These are phyloP conservation scores for Microplitis deprimator DNA, from an alignment of 2,888 invertebrate genomes.

Conservation along the genomic window DNA sequence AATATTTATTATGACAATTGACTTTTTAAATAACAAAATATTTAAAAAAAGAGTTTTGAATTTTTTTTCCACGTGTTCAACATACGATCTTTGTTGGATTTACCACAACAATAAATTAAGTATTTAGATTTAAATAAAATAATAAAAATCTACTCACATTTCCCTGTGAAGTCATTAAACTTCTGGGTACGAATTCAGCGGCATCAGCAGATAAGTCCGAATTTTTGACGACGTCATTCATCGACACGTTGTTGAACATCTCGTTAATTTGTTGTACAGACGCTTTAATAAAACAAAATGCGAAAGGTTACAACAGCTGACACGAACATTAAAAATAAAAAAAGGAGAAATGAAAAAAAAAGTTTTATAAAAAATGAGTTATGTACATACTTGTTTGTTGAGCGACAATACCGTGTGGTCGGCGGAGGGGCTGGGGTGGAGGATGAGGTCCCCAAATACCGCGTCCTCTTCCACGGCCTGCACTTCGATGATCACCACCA, in stretches of 20 bases:
- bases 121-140: slow-evolving; percentile 14
- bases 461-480: slow-evolving; percentile 58
- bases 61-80: not conserved
- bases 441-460: slow-evolving; percentile 44
- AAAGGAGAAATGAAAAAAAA: slow-evolving; percentile 21
- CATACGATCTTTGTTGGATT: not conserved
- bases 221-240: slow-evolving; percentile 55
- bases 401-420: slow-evolving; percentile 55
- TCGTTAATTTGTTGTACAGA: slow-evolving; percentile 37
- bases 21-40: not conserved
- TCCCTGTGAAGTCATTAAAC: slow-evolving; percentile 29
- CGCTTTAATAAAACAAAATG: slow-evolving; percentile 30
- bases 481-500: slow-evolving; percentile 52
- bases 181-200: slow-evolving; percentile 63
- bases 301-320: slow-evolving; percentile 24
- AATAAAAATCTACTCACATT: slow-evolving; percentile 13
- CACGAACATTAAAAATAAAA: slow-evolving; percentile 24
- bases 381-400: slow-evolving; percentile 45
- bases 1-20: not conserved
- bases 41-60: not conserved
- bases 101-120: not conserved
- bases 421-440: slow-evolving; percentile 53
- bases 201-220: slow-evolving; percentile 62
- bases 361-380: not conserved
- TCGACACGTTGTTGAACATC: slow-evolving; percentile 36